Evolutionary conservation across 92 coral and sea anemone species (phyloP), one percentile per base, ranked within the genome.

Genomic region (Metridium senile): DNA sequence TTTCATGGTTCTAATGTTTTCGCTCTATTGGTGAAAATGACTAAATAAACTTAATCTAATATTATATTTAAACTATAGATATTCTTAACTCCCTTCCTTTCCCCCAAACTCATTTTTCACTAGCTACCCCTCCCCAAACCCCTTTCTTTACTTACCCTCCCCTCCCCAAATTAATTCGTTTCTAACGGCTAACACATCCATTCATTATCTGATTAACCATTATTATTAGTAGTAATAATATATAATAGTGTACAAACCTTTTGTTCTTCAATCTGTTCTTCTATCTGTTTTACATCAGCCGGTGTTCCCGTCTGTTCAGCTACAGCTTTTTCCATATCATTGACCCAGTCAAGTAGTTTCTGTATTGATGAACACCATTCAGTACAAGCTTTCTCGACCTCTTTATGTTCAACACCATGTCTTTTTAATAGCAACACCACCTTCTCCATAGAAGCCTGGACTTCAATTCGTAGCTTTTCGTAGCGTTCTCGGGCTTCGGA

Each of bases 331-430:
- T 95, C 99, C 47, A 93, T 93, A 49, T 93, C 92, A 61, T 91
- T 90, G 46, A 95, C 93, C 99, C 99, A 95, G 68, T 95, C 99
- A 58, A 95, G 89, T 13, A 95, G 84, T 56, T 90, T 89, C 82
- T 95, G 96, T n/a, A 95, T 93, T 25, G 92, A 89, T 29, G 94
- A 71, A 66, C 97, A 93, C 99, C 97, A 95, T 52, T 84, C 85
- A 9, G 86, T 81, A 35, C 97, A 93, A 34, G 94, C 99, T 29
- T 89, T 93, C 75, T 93, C 99, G 13, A 95, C 92, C 80, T 91
- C 97, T 31, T 89, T 89, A 58, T 91, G 93, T 33, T 91, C 97
- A 46, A 78, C 75, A 52, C 97, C 97, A 66, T 91, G 90, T 46
- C 77, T 86, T 77, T 91, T 91, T 68, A 91, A 80, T 25, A 81